Conservation (phyloP, 2,797 vertebrate species). For the Thalassophryne amazonica region DNA sequence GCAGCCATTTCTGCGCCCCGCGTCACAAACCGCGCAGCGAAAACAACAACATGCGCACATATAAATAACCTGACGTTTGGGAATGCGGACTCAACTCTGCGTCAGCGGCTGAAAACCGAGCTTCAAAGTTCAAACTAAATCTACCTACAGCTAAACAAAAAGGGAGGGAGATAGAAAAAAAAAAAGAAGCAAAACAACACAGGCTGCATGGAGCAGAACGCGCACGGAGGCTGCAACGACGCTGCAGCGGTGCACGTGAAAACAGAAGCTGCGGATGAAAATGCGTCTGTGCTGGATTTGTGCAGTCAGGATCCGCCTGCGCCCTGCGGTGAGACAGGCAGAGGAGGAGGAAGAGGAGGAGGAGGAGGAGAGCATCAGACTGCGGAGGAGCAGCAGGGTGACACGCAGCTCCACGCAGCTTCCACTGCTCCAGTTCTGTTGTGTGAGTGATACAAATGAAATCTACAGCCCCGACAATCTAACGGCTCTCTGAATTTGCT, state of each 20-base stretch:
- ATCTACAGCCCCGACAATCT: too few species aligned
- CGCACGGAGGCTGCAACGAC: constrained; percentile 30
- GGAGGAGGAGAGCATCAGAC: constrained; percentile 39
- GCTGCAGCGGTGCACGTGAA: constrained; percentile 50
- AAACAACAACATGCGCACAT: too few species aligned
- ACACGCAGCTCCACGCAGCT: constrained; percentile 45
- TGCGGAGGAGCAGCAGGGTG: constrained; percentile 54
- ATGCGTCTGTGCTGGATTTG: constrained; percentile 51
- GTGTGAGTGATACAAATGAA: constrained; percentile 57
- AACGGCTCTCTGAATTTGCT: too few species aligned
- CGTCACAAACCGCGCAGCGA: constrained; percentile 10
- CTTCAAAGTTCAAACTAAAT: constrained; percentile 53
- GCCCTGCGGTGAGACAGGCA: constrained; percentile 53
- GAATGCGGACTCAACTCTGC: constrained; percentile 1
- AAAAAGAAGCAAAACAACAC: too few species aligned
- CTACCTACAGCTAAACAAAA: too few species aligned
- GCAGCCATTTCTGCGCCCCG: constrained; percentile 74
- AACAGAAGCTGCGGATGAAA: constrained; percentile 52
- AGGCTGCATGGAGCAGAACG: constrained; percentile 56
- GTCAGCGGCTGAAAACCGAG: constrained; percentile 14
- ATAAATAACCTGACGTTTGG: background rate
- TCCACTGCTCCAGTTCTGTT: constrained; percentile 50
- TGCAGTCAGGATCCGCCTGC: constrained; percentile 66
- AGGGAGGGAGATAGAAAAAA: too few species aligned
- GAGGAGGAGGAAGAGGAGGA: constrained; percentile 25